A percentile compares a stretch with the other conserved stretches of the same genome.
Evolutionary conservation across 2,888 invertebrate species (phyloP).

Genomic region (Atethmia centrago): DNA sequence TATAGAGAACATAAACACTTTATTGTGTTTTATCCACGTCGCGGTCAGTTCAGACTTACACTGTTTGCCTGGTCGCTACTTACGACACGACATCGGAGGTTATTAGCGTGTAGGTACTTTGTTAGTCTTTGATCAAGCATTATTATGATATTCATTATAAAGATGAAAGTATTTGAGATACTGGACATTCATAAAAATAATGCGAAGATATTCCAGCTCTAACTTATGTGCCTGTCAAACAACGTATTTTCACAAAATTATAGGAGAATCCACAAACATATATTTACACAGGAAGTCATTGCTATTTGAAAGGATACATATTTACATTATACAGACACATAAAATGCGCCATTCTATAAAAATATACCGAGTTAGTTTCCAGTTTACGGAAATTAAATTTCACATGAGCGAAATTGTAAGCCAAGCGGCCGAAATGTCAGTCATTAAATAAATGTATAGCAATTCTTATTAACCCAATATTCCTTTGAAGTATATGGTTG

Average conservation of each 20-base stretch:
- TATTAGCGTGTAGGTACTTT: constrained; percentile 27
- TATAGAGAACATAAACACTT: constrained; percentile 89
- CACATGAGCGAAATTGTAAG: constrained; percentile 45
- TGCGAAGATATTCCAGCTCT: constrained; percentile 7
- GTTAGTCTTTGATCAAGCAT: constrained; percentile 17
- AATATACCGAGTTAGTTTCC: constrained; percentile 36
- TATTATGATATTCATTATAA: constrained; percentile 15
- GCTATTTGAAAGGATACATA: constrained; percentile 51
- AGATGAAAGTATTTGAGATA: constrained; percentile 30
- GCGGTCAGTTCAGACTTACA: constrained; percentile 70
- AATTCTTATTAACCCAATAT: constrained; percentile 51
- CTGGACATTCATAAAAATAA: background rate
- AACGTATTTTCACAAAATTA: constrained; percentile 37
- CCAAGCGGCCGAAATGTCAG: constrained; percentile 48
- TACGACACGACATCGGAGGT: constrained; percentile 21
- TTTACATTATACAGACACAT: constrained; percentile 51
- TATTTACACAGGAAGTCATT: constrained; percentile 52
- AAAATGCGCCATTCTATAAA: constrained; percentile 47
- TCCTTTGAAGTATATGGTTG: constrained; percentile 53
- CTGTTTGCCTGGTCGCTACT: constrained; percentile 68
- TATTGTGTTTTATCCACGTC: constrained; percentile 84
- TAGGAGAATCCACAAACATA: constrained; percentile 16
- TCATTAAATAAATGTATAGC: constrained; percentile 57
- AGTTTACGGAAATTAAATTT: constrained; percentile 60
- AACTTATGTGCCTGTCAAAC: constrained; percentile 14